A percentile compares a stretch with the other conserved stretches of the same genome.
Evolutionary conservation across 2,888 invertebrate genomes (phyloP).

Genomic region (Oscheius sp.): DNA sequence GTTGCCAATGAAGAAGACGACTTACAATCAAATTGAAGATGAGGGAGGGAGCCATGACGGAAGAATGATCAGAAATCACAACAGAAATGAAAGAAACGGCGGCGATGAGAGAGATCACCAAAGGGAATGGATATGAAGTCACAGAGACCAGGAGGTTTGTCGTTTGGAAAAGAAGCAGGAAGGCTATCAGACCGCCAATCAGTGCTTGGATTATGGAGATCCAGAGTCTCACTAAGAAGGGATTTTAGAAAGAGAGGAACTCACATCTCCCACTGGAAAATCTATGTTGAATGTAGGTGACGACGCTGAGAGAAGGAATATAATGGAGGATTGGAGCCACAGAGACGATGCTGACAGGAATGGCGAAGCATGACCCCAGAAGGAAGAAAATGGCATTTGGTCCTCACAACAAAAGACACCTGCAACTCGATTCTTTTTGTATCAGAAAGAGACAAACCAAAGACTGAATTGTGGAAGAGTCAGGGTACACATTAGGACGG

Average conservation of each 20-base stretch:
- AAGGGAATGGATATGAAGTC: slow-evolving; percentile 35
- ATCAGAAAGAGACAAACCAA: slow-evolving; percentile 31
- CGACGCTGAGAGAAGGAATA: slow-evolving; percentile 51
- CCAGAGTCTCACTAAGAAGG: slow-evolving; percentile 11
- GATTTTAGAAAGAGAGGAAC: slow-evolving; percentile 14
- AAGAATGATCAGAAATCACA: slow-evolving; percentile 49
- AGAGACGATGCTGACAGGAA: slow-evolving; percentile 41
- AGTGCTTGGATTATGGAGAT: slow-evolving; percentile 27
- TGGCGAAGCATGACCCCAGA: slow-evolving; percentile 42
- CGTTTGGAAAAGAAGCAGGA: slow-evolving; percentile 35
- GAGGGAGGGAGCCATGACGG: slow-evolving; percentile 40
- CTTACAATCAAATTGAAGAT: slow-evolving; percentile 38
- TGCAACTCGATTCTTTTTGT: no score
- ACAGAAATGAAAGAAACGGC: slow-evolving; percentile 46
- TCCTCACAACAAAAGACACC: slow-evolving; percentile 37
- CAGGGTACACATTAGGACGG: slow-evolving; percentile 47
- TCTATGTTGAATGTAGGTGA: slow-evolving; percentile 47
- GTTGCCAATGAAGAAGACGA: no score
- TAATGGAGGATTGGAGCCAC: slow-evolving; percentile 54
- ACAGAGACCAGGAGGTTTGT: slow-evolving; percentile 40
- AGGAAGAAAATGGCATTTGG: slow-evolving; percentile 45
- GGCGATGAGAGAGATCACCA: slow-evolving; percentile 37
- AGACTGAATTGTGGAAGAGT: slow-evolving; percentile 45
- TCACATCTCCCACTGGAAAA: slow-evolving; percentile 46
- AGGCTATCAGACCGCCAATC: slow-evolving; percentile 23